A percentile compares a stretch with the other conserved stretches of the same genome.
phyloP scores from a whole-genome alignment of 2,888 invertebrate genomes.

The Isotomurus palustris region DNA sequence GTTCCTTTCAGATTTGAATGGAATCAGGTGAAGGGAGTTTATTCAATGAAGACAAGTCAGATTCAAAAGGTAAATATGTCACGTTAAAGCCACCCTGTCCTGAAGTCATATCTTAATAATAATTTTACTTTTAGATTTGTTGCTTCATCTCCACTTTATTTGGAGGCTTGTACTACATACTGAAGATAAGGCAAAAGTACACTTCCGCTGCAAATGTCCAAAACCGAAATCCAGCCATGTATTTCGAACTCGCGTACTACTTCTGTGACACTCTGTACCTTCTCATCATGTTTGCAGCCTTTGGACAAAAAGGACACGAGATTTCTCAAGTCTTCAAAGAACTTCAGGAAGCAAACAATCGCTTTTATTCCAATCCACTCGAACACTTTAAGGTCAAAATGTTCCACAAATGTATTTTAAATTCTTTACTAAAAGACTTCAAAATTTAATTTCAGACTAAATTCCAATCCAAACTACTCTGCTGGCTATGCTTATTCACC shows the following conservation, averaged over 20 bases:
- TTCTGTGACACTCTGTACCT: constrained; percentile 18
- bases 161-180: constrained; percentile 3
- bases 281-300: constrained; percentile 3
- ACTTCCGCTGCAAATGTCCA: neutral
- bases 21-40: neutral
- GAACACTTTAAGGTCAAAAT: constrained; percentile 2
- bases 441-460: neutral
- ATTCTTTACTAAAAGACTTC: neutral
- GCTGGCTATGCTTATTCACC: neutral
- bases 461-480: neutral
- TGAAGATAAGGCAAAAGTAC: constrained; percentile 10
- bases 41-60: neutral
- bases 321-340: constrained; percentile 2
- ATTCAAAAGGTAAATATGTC: constrained; percentile 5
- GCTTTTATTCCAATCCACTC: constrained; percentile 1
- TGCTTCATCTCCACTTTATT: neutral
- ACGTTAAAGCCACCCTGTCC: too few species aligned
- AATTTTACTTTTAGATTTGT: neutral
- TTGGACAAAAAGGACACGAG: neutral
- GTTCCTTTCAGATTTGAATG: constrained; percentile 12
- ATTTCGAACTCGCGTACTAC: constrained; percentile 16
- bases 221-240: constrained; percentile 7
- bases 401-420: too few species aligned
- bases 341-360: constrained; percentile 5
- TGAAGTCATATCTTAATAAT: too few species aligned